Conservation (phyloP, 2,888 invertebrate genomes). For the Drosophila parthenogenetica region DNA sequence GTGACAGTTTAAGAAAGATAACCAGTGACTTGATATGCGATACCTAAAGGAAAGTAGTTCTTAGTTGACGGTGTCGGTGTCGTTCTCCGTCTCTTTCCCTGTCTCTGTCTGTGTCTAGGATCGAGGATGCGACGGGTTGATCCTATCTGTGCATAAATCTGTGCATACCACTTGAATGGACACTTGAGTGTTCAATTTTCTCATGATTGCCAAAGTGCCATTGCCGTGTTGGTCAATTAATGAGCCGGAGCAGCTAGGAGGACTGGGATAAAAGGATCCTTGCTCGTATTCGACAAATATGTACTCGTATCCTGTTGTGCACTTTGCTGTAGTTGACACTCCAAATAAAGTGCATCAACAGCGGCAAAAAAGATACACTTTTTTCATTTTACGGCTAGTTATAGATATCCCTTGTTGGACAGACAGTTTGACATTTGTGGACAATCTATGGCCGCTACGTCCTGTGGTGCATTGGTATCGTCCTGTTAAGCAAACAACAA, state of each 20-base stretch:
- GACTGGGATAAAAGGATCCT: constrained; percentile 30
- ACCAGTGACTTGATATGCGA: constrained; percentile 56
- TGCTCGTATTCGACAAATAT: constrained; percentile 50
- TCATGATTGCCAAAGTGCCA: constrained; percentile 71
- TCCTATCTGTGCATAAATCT: constrained; percentile 72
- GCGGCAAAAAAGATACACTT: constrained; percentile 59
- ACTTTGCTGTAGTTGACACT: constrained; percentile 74
- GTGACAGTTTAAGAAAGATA: constrained; percentile 67
- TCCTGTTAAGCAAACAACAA: constrained; percentile 75
- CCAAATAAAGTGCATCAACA: constrained; percentile 76
- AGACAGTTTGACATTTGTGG: constrained; percentile 77
- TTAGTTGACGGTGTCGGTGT: neutral
- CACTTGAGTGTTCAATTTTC: constrained; percentile 73
- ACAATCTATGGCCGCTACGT: constrained; percentile 62
- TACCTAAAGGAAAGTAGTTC: constrained; percentile 73
- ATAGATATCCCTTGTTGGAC: constrained; percentile 75
- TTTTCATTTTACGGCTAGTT: constrained; percentile 72
- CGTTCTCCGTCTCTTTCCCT: neutral
- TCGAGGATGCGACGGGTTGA: constrained; percentile 32
- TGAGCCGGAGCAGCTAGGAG: constrained; percentile 41
- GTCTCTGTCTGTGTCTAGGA: constrained; percentile 15
- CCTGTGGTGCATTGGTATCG: constrained; percentile 61
- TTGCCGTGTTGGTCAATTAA: constrained; percentile 72
- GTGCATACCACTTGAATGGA: constrained; percentile 70
- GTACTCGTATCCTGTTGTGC: constrained; percentile 66